phyloP scores from a whole-genome alignment of 2,888 invertebrate species.

The Hyles lineata region DNA sequence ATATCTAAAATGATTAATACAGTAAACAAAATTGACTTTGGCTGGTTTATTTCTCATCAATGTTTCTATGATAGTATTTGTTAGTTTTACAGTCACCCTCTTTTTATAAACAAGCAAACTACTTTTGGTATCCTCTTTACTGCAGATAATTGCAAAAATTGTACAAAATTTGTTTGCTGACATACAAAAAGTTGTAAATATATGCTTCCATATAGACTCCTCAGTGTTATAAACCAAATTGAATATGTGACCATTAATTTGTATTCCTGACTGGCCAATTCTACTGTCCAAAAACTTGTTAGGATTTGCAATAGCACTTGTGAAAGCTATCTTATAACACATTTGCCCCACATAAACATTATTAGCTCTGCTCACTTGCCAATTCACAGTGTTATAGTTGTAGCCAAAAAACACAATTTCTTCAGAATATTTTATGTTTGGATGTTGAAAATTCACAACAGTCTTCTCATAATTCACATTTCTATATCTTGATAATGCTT shows the following conservation, averaged over 20 bases:
- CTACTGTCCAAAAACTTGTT: conserved; percentile 73
- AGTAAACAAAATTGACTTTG: conserved; percentile 65
- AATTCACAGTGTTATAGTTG: conserved; percentile 65
- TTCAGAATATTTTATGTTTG: conserved; percentile 57
- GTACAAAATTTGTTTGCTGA: conserved; percentile 82
- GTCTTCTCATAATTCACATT: conserved; percentile 78
- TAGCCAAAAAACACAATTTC: conserved; percentile 74
- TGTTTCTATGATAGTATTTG: conserved; percentile 68
- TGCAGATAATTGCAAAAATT: conserved; percentile 68
- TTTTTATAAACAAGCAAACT: conserved; percentile 69
- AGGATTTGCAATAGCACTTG: conserved; percentile 60
- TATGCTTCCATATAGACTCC: conserved; percentile 69
- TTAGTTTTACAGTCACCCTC: conserved; percentile 72
- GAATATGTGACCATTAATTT: conserved; percentile 74
- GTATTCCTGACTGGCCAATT: conserved; percentile 75
- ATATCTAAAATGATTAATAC: conserved; percentile 78
- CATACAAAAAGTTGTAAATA: conserved; percentile 74
- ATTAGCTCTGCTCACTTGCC: conserved; percentile 70
- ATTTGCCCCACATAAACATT: conserved; percentile 74
- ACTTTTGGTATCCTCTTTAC: conserved; percentile 59
- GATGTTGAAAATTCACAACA: conserved; percentile 67
- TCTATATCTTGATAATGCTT: conserved; percentile 66
- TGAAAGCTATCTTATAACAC: conserved; percentile 78
- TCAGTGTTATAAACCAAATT: conserved; percentile 71
- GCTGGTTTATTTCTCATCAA: conserved; percentile 61